Evolutionary conservation across 2,113 vertebrate species (phyloP).

Genomic region (Piprites chloris): DNA sequence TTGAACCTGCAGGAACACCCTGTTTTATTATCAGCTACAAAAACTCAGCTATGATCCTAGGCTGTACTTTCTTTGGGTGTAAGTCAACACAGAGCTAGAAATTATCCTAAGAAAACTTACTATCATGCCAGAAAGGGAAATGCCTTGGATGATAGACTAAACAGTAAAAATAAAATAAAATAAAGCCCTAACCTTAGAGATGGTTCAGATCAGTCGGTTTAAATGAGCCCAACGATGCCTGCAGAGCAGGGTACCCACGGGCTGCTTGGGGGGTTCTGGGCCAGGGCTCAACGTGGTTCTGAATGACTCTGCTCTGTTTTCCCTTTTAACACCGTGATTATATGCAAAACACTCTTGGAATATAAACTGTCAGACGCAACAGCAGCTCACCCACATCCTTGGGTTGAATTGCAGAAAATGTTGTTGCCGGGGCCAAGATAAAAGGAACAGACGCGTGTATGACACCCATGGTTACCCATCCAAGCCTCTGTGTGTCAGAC

Average conservation of each 20-base stretch:
- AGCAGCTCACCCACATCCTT: neutral
- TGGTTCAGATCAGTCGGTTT: neutral
- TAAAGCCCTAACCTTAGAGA: neutral
- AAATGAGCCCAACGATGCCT: neutral
- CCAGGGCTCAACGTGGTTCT: neutral
- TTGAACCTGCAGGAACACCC: neutral
- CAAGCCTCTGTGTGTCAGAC: neutral
- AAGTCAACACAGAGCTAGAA: neutral
- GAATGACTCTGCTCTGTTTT: neutral
- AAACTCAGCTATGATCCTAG: neutral
- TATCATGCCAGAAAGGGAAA: neutral
- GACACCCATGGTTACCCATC: neutral
- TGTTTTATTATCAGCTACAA: neutral
- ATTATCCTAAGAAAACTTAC: neutral
- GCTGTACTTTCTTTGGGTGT: neutral
- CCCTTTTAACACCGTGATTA: neutral
- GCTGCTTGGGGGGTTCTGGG: neutral
- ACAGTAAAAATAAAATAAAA: neutral
- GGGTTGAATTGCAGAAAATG: neutral
- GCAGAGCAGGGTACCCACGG: accelerated
- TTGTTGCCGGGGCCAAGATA: neutral
- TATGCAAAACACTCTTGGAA: neutral
- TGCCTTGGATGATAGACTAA: neutral
- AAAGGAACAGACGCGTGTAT: neutral
- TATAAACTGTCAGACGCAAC: neutral